phyloP scores from a whole-genome alignment of 1,140 invertebrate species.

The Drosophila ambigua region DNA sequence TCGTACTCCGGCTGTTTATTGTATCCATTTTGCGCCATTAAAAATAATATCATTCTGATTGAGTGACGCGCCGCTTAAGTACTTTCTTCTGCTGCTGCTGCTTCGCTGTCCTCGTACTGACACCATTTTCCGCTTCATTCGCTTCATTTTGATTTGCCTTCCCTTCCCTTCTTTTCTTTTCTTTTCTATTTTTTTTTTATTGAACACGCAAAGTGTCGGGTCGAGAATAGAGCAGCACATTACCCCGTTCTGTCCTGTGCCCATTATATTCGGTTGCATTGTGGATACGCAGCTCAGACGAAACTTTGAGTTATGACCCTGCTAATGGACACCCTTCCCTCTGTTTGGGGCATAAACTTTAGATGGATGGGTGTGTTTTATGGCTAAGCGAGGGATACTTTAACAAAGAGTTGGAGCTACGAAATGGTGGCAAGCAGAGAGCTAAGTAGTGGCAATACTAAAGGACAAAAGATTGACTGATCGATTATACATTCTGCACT shows the following conservation, averaged over 20 bases:
- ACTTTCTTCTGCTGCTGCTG: slow-evolving; percentile 38
- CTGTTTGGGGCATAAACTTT: background rate
- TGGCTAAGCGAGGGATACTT: too few relatives aligned
- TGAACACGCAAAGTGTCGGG: slow-evolving; percentile 75
- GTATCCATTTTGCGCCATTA: slow-evolving; percentile 75
- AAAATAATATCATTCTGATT: slow-evolving; percentile 82
- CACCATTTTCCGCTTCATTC: slow-evolving; percentile 61
- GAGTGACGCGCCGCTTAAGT: slow-evolving; percentile 80
- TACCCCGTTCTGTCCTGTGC: slow-evolving; percentile 33
- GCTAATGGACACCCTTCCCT: slow-evolving; percentile 10
- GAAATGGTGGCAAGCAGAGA: too few relatives aligned
- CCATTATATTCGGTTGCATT: slow-evolving; percentile 21
- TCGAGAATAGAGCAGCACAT: slow-evolving; percentile 13
- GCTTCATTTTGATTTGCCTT: slow-evolving; percentile 37
- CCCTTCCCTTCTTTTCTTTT: slow-evolving; percentile 11
- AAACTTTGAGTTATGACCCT: slow-evolving; percentile 15
- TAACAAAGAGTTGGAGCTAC: too few relatives aligned
- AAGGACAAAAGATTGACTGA: too few relatives aligned
- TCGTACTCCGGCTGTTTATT: slow-evolving; percentile 63
- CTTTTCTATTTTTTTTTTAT: slow-evolving; percentile 42
- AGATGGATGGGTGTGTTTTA: too few relatives aligned
- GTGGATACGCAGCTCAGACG: slow-evolving; percentile 44
- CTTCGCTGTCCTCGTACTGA: slow-evolving; percentile 70
- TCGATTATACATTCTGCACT: too few relatives aligned
- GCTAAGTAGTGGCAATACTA: too few relatives aligned